A percentile compares a stretch with the other conserved stretches of the same genome.
Conservation (phyloP, 2,113 vertebrate genomes). For the Romanogobio albipinnatus region DNA sequence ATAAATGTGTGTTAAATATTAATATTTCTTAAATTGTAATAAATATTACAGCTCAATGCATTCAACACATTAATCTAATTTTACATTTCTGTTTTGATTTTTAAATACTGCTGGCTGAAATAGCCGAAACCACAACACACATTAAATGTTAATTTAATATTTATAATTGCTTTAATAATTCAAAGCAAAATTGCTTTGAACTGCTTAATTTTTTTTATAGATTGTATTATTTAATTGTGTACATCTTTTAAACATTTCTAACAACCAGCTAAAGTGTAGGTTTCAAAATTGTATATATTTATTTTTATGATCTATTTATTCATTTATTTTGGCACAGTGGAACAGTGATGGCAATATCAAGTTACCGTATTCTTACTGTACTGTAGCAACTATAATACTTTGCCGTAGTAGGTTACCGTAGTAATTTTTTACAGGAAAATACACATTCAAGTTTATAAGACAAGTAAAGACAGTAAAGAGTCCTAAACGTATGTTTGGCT, state of each 20-base stretch:
- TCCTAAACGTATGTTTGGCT: not conserved
- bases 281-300: not conserved
- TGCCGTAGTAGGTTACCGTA: not conserved
- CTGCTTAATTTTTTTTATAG: not conserved
- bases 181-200: not conserved
- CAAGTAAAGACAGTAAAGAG: not conserved
- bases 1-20: too few relatives aligned
- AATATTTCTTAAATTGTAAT: too few relatives aligned
- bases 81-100: not conserved
- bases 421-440: not conserved
- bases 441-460: not conserved
- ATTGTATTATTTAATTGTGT: not conserved
- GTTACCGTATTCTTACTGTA: too few relatives aligned
- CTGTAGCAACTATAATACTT: not conserved
- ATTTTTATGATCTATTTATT: not conserved
- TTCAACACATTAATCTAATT: not conserved
- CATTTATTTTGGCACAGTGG: not conserved
- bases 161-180: not conserved
- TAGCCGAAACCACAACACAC: not conserved
- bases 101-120: not conserved
- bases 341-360: not conserved
- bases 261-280: too few relatives aligned
- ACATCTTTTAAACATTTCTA: too few relatives aligned
- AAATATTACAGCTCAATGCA: not conserved
- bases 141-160: not conserved